A percentile compares a stretch with the other conserved stretches of the same genome.
Evolutionary conservation across 2,888 invertebrate species (phyloP).

Genomic region (Argynnis bischoffii): DNA sequence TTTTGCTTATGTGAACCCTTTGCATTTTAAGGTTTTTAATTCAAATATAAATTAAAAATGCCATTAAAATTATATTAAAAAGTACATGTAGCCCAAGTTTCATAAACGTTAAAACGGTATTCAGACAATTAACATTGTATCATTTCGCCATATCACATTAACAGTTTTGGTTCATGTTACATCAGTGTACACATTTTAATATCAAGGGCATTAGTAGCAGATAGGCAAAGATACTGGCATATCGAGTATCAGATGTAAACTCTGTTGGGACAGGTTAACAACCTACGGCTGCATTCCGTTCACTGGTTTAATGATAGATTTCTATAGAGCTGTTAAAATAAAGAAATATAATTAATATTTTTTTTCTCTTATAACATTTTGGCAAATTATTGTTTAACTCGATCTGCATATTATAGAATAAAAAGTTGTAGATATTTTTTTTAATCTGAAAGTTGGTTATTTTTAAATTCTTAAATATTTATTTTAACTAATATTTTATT

Average conservation of each 20-base stretch:
- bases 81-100: too few species aligned
- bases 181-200: slow-evolving; percentile 57
- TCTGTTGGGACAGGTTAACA: slow-evolving; percentile 70
- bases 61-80: too few species aligned
- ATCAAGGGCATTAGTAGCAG: slow-evolving; percentile 64
- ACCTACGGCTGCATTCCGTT: slow-evolving; percentile 70
- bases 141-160: slow-evolving; percentile 12
- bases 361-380: not conserved
- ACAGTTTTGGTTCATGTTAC: slow-evolving; percentile 4
- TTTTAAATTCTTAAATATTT: too few species aligned
- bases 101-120: too few species aligned
- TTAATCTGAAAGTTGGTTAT: too few species aligned
- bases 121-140: not conserved
- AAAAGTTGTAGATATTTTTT: not conserved
- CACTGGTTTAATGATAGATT: slow-evolving; percentile 62
- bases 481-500: too few species aligned
- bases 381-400: not conserved
- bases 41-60: too few species aligned
- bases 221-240: slow-evolving; percentile 69
- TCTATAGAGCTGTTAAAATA: slow-evolving; percentile 57
- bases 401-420: not conserved
- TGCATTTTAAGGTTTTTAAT: too few species aligned
- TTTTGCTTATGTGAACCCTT: too few species aligned
- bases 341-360: not conserved
- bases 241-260: slow-evolving; percentile 74